Percentiles rank a stretch among this genome's conserved stretches.
These are phyloP conservation scores for Cydia splendana DNA, from an alignment of 1,140 invertebrate species.

Conservation along the genomic window DNA sequence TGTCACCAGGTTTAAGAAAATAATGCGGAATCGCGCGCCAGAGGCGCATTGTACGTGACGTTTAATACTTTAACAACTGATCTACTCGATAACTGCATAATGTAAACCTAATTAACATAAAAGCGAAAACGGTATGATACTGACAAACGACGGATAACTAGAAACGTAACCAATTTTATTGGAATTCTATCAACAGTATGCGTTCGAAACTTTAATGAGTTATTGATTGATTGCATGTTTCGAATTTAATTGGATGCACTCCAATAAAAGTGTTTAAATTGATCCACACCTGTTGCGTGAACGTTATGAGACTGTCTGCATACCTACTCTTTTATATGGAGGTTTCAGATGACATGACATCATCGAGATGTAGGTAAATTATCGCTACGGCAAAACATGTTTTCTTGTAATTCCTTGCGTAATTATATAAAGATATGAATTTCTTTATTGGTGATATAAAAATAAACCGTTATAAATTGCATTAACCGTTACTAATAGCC, in stretches of 20 bases:
- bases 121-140: neutral
- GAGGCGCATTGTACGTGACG: neutral
- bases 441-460: too few relatives aligned
- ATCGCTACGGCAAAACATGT: too few relatives aligned
- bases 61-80: neutral
- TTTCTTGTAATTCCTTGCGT: too few relatives aligned
- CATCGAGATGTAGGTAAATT: neutral
- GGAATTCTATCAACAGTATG: conserved; percentile 1
- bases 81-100: conserved; percentile 5
- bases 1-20: too few relatives aligned
- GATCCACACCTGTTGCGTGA: conserved; percentile 6
- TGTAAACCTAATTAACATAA: conserved; percentile 2
- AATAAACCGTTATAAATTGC: too few relatives aligned
- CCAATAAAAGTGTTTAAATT: conserved; percentile 14
- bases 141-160: conserved; percentile 4
- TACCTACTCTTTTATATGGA: neutral
- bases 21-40: neutral
- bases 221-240: conserved; percentile 25
- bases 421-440: too few relatives aligned
- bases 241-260: conserved; percentile 30
- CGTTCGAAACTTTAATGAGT: conserved; percentile 19
- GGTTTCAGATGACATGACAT: neutral
- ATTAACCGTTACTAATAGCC: too few relatives aligned
- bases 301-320: neutral
- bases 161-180: neutral